Base-by-base conservation (phyloP, 2,113 vertebrate genomes). In the Pseudolaguvia tuberculata region DNA sequence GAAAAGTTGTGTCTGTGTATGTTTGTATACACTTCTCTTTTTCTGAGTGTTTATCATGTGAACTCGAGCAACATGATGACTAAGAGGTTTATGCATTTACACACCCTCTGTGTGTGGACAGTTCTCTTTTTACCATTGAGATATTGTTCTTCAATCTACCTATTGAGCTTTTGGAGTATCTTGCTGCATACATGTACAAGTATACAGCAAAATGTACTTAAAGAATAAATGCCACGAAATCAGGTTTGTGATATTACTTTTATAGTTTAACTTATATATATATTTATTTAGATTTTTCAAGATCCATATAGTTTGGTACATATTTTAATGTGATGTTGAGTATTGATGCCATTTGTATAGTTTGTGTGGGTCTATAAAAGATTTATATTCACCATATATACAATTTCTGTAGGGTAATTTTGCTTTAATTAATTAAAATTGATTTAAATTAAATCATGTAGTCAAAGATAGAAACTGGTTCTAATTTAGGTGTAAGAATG, bases 1-100 rank as follows among this genome's bases (percentile, higher is more conserved):
- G 17, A 77, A 55, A 62, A 61, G 12, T 21, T 65, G 9, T 14
- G n/a, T 20, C 14, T 42, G 20, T 52, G 53, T 39, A 5, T 59
- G 23, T 39, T 35, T 15, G 0, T 50, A 12, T 11, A 18, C 10
- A 55, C 1, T 56, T 15, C 13, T 2, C 13, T 62, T 15, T 6
- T 4, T 2, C n/a, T 27, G 18, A 39, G 21, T 52, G 12, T 0
- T 2, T 63, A 31, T 81, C 80, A 81, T 76, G 73, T 78, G 73
- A 69, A 56, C 61, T 27, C 76, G 57, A 80, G 71, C 42, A 70
- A 73, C 48, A 45, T 2, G 5, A 63, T 81, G 80, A 78, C 55
- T 76, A 73, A 81, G 21, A 11, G n/a, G 27, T 23, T 50, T 52
- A 45, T 17, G 45, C 50, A 31, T 51, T 42, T 47, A 35, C 53